Evolutionary conservation across 2,797 vertebrate species (phyloP), one percentile per base, ranked within the genome.

Genomic region (Rhinophrynus dorsalis): DNA sequence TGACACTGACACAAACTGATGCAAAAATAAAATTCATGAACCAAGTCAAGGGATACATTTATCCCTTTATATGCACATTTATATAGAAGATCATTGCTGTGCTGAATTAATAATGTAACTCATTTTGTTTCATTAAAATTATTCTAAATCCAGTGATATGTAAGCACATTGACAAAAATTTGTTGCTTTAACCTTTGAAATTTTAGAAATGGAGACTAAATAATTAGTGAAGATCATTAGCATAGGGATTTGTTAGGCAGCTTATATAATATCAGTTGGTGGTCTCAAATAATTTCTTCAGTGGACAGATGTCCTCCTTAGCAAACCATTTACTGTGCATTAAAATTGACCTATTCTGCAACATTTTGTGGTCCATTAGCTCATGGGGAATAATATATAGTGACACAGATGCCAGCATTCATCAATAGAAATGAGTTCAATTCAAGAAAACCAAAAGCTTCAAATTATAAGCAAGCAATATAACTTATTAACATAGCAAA

Each of bases 271-370:
- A 69, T 52, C 67, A 61, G 67, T 69, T 61, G 57, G 67, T 52
- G 67, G 57, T 54, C 47, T 69, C 33, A 44, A 54, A 51, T 32
- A 40, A 69, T 61, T 45, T 69, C 61, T 52, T 61, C 38, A 27
- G 37, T 61, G 67, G 57, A 69, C 67, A 69, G 67, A 68, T 68
- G 67, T 69, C 57, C 57, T 69, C 27, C 20, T 68, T 69, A 69
- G 45, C 57, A 52, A 69, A 61, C 67, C 57, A 69, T 69, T 67
- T 69, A 61, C 10, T 33, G 37, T 52, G 37, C 47, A 69, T 69
- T 69, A 69, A 45, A 44, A 38, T 27, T 45, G 67, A 69, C 57
- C 57, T 45, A 35, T 27, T 61, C 40, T 33, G 48, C 54, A 60
- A 61, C 35, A 68, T 60, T 68, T 60, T 42, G 35, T 33, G 56